Conservation (phyloP, 2,888 invertebrate genomes). For the Loripinus fragilis region DNA sequence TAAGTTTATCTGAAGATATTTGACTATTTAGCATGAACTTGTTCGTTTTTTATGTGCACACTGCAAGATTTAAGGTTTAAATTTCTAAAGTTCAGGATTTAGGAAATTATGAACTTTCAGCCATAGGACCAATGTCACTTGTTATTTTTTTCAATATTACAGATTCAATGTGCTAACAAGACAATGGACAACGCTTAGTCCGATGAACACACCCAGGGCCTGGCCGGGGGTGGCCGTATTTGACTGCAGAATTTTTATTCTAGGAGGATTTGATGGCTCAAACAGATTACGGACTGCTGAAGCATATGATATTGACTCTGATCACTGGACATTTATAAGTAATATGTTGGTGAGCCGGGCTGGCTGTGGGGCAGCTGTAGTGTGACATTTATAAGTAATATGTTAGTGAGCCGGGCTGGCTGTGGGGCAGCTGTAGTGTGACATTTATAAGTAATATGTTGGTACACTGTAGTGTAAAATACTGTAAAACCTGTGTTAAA, state of each 20-base stretch:
- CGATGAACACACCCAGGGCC: conserved; percentile 81
- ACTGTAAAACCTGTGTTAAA: too few relatives aligned
- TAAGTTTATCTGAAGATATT: too few relatives aligned
- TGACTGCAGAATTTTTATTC: conserved; percentile 78
- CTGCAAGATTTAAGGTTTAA: too few relatives aligned
- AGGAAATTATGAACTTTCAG: too few relatives aligned
- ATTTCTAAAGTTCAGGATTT: too few relatives aligned
- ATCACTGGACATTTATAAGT: conserved; percentile 91
- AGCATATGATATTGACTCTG: conserved; percentile 90
- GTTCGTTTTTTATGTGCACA: too few relatives aligned
- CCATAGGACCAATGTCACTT: too few relatives aligned
- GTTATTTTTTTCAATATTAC: too few relatives aligned
- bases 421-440: conserved; percentile 92
- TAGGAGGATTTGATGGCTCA: conserved; percentile 98
- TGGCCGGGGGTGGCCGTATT: conserved; percentile 81
- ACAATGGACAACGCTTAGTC: conserved; percentile 79
- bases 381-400: conserved; percentile 89
- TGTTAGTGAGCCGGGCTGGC: conserved; percentile 94
- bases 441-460: too few relatives aligned
- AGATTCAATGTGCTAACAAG: conserved; percentile 80
- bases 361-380: conserved; percentile 95
- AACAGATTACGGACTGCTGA: conserved; percentile 96
- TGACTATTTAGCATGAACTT: too few relatives aligned
- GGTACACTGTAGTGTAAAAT: too few relatives aligned
- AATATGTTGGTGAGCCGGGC: conserved; percentile 94